Evolutionary conservation across 2,113 vertebrate species (phyloP).

Genomic region (Rhinolophus sinicus): DNA sequence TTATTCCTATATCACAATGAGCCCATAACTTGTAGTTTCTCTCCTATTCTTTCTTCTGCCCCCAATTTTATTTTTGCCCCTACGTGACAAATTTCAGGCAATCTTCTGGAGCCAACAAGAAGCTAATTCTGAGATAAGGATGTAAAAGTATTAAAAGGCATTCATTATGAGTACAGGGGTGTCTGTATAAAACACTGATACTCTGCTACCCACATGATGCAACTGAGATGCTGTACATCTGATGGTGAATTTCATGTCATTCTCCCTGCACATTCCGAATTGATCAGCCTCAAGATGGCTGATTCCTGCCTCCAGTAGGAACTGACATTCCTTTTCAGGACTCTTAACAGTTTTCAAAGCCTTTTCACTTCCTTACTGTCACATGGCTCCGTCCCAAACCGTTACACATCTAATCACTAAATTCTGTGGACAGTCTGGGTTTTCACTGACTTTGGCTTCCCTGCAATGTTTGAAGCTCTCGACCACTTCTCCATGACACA

Average conservation of each 20-base stretch:
- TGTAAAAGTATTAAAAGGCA: conserved; percentile 23
- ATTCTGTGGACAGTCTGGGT: too few species aligned
- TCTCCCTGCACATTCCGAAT: neutral
- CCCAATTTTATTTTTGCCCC: conserved; percentile 55
- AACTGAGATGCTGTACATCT: neutral
- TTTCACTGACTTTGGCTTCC: neutral
- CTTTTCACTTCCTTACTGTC: neutral
- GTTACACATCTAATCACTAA: neutral
- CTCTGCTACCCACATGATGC: neutral
- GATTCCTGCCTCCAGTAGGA: neutral
- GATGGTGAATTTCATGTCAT: neutral
- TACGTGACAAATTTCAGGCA: conserved; percentile 56
- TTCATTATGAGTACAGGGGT: neutral
- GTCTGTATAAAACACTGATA: conserved; percentile 50
- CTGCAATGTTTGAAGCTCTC: neutral
- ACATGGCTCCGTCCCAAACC: neutral
- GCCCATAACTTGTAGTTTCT: neutral
- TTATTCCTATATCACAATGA: neutral
- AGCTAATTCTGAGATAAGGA: conserved; percentile 68
- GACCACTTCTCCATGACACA: neutral
- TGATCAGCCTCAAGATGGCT: neutral
- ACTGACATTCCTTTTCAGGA: neutral
- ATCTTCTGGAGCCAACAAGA: neutral
- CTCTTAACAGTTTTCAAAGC: neutral
- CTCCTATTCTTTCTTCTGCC: conserved; percentile 23